Evolutionary conservation across 30 jellyfish, hydroid and myxozoan species (phyloP).

Genomic region (Chironex yamaguchii): DNA sequence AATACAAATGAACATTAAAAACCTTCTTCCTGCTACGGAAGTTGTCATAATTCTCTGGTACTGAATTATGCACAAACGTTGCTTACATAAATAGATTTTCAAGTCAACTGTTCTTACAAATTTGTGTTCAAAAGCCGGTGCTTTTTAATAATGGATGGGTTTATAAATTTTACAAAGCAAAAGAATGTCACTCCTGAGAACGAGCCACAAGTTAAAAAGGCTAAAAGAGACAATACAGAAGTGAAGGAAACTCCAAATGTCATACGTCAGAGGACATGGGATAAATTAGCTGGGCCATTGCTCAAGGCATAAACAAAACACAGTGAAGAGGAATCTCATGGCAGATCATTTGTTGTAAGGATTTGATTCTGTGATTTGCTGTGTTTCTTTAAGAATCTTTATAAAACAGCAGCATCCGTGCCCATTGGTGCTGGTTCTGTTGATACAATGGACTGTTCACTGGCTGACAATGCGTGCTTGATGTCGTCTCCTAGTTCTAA

Average conservation of each 20-base stretch:
- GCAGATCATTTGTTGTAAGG: constrained; percentile 49
- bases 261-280: constrained; percentile 22
- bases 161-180: constrained; percentile 20
- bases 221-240: constrained; percentile 24
- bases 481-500: too few relatives aligned
- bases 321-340: constrained; percentile 40
- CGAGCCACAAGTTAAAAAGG: constrained; percentile 1
- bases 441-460: too few relatives aligned
- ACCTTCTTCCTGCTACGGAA: too few relatives aligned
- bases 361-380: too few relatives aligned
- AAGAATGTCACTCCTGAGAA: constrained; percentile 21
- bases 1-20: background rate
- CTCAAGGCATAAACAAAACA: constrained; percentile 32
- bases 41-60: too few relatives aligned
- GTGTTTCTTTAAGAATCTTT: too few relatives aligned
- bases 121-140: background rate
- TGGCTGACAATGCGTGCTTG: too few relatives aligned
- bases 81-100: too few relatives aligned
- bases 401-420: too few relatives aligned
- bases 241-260: constrained; percentile 49
- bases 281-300: constrained; percentile 43
- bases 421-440: too few relatives aligned
- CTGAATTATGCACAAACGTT: too few relatives aligned
- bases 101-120: too few relatives aligned
- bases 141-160: constrained; percentile 35